Evolutionary conservation across 2,888 invertebrate species (phyloP).

Genomic region (Eupithecia centaureata): DNA sequence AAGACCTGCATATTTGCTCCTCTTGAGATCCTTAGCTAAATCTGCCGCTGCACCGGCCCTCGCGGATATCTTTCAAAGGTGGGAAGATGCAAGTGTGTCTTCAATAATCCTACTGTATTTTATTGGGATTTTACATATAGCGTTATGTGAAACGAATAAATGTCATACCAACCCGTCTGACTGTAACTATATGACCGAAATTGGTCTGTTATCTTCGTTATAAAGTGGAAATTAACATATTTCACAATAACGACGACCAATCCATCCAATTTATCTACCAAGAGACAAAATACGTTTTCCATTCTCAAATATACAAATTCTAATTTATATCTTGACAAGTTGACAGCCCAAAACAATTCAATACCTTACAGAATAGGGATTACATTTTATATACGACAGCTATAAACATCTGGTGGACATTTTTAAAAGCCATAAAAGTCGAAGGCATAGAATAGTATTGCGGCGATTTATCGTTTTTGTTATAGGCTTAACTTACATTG

Average conservation of each 20-base stretch:
- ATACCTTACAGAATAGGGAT: slow-evolving; percentile 38
- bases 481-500: slow-evolving; percentile 33
- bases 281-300: not conserved
- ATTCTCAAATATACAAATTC: not conserved
- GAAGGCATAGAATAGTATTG: slow-evolving; percentile 49
- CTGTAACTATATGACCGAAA: not conserved
- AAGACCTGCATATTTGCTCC: too few species aligned
- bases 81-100: too few species aligned
- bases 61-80: too few species aligned
- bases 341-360: slow-evolving; percentile 39
- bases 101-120: too few species aligned
- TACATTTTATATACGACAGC: slow-evolving; percentile 39
- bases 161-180: not conserved
- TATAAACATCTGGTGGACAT: slow-evolving; percentile 61
- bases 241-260: not conserved
- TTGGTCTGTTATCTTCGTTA: not conserved
- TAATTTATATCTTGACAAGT: slow-evolving; percentile 17
- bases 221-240: not conserved
- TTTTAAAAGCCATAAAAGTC: slow-evolving; percentile 68
- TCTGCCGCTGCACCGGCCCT: too few species aligned
- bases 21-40: too few species aligned
- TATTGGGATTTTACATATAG: too few species aligned
- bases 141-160: not conserved
- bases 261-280: not conserved
- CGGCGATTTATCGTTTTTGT: slow-evolving; percentile 52